These are phyloP conservation scores for Drosophila sturtevanti DNA, from an alignment of 1,140 invertebrate genomes.

Conservation along the genomic window DNA sequence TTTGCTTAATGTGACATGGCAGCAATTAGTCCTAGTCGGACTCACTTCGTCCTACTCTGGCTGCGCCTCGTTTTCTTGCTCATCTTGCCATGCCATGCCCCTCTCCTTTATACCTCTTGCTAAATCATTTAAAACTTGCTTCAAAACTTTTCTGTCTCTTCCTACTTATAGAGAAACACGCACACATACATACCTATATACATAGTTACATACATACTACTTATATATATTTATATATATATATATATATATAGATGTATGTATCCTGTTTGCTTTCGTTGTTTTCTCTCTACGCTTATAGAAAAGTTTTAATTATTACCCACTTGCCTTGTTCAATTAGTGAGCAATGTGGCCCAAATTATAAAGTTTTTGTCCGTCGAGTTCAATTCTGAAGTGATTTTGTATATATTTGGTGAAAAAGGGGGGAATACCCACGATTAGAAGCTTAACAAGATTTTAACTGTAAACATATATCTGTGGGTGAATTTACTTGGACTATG, in stretches of 20 bases:
- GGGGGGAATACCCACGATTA: not conserved
- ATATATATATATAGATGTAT: not conserved
- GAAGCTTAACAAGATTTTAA: too few relatives aligned
- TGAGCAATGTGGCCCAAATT: slow-evolving; percentile 66
- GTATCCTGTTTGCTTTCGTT: slow-evolving; percentile 3
- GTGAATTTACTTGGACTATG: too few relatives aligned
- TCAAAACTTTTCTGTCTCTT: slow-evolving; percentile 46
- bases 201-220: not conserved
- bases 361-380: slow-evolving; percentile 61
- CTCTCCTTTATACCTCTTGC: not conserved
- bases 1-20: slow-evolving; percentile 40
- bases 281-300: slow-evolving; percentile 26
- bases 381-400: slow-evolving; percentile 58
- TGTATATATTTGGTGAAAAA: not conserved
- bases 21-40: slow-evolving; percentile 54
- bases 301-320: slow-evolving; percentile 75
- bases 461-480: too few relatives aligned
- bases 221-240: not conserved
- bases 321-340: slow-evolving; percentile 73
- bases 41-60: not conserved
- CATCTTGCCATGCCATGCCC: not conserved
- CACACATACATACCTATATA: not conserved
- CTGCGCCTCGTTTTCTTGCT: too few relatives aligned
- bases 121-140: slow-evolving; percentile 70
- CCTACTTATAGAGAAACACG: not conserved